Evolutionary conservation across 1,140 invertebrate genomes (phyloP).

Genomic region (Nixonia krombeini): DNA sequence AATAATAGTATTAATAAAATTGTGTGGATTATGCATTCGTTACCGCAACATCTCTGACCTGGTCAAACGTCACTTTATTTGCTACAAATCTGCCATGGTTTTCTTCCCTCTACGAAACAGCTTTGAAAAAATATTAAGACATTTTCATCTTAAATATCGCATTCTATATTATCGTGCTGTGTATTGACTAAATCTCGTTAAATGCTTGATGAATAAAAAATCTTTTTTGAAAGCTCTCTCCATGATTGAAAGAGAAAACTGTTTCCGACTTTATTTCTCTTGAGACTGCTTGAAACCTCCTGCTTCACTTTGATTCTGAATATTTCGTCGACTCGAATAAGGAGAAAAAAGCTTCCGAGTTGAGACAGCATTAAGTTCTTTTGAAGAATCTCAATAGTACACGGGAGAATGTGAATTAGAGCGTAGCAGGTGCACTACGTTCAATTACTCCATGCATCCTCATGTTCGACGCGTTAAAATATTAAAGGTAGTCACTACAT

Average conservation of each 20-base stretch:
- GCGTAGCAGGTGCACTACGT: slow-evolving; percentile 16
- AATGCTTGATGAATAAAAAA: slow-evolving; percentile 27
- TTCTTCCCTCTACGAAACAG: too few species aligned
- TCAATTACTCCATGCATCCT: slow-evolving; percentile 27
- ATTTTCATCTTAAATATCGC: neutral
- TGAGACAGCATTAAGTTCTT: slow-evolving; percentile 29
- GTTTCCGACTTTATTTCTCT: slow-evolving; percentile 36
- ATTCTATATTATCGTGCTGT: slow-evolving; percentile 1
- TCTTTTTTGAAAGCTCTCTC: slow-evolving; percentile 32
- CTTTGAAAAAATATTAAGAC: too few species aligned
- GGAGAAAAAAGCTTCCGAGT: slow-evolving; percentile 14
- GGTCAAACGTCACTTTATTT: too few species aligned
- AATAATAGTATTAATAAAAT: too few species aligned
- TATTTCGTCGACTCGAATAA: slow-evolving; percentile 29
- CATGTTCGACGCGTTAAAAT: slow-evolving; percentile 22
- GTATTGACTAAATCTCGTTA: slow-evolving; percentile 25
- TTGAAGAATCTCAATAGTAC: slow-evolving; percentile 28
- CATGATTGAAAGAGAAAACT: slow-evolving; percentile 43
- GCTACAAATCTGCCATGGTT: too few species aligned
- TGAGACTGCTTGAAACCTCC: slow-evolving; percentile 20
- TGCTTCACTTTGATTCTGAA: slow-evolving; percentile 38
- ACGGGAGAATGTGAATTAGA: slow-evolving; percentile 35
- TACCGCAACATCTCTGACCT: too few species aligned
- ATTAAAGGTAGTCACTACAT: slow-evolving; percentile 22
- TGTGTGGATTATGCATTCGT: too few species aligned